These are phyloP conservation scores for Troides aeacus DNA, from an alignment of 2,888 invertebrate species.

Conservation along the genomic window DNA sequence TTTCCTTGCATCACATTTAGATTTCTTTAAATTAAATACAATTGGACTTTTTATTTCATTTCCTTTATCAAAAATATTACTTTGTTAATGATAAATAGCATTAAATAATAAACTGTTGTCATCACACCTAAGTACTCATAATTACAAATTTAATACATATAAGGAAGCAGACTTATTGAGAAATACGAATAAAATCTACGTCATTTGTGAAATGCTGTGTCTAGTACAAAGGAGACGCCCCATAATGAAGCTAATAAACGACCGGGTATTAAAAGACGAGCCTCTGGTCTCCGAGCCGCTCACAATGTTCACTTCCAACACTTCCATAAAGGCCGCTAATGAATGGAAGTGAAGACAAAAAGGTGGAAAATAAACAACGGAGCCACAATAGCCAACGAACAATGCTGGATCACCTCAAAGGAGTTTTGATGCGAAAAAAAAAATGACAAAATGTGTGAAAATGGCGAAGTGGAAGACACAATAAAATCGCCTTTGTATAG, in stretches of 20 bases:
- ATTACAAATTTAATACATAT: background rate
- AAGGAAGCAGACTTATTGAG: background rate
- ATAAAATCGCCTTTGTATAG: conserved; percentile 32
- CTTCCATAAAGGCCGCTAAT: conserved; percentile 41
- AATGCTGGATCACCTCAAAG: conserved; percentile 46
- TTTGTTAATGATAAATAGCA: too few species aligned
- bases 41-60: background rate
- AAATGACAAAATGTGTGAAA: conserved; percentile 33
- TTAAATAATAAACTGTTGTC: too few species aligned
- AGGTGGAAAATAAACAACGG: conserved; percentile 48
- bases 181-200: background rate
- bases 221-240: background rate
- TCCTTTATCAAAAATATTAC: background rate
- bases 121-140: background rate
- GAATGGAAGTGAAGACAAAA: conserved; percentile 43
- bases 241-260: conserved; percentile 14
- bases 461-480: conserved; percentile 28
- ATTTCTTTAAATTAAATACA: background rate
- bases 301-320: conserved; percentile 29
- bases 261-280: conserved; percentile 14
- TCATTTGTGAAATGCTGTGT: background rate
- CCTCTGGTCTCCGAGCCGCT: conserved; percentile 23
- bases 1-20: too few species aligned
- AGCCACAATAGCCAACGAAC: conserved; percentile 45
- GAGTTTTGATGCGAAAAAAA: conserved; percentile 42